These are phyloP conservation scores for Drosophila algonquin DNA, from an alignment of 2,888 invertebrate species.

Conservation along the genomic window DNA sequence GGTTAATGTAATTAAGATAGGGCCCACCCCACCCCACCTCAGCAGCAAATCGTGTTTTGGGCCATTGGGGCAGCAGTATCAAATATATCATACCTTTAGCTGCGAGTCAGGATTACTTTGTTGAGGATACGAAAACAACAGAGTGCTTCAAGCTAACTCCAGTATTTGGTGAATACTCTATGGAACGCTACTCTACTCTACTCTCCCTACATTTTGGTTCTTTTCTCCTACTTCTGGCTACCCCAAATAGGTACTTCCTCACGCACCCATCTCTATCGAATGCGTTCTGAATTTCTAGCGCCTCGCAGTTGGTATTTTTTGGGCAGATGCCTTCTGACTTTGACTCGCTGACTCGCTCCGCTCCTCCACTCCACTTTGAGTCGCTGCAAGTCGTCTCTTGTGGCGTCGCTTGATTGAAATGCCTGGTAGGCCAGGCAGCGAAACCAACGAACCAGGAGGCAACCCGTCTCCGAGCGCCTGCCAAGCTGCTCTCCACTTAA, in stretches of 20 bases:
- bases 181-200: no score
- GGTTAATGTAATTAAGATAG: slow-evolving; percentile 22
- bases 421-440: slow-evolving; percentile 66
- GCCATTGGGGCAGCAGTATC: not conserved
- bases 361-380: not conserved
- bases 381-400: slow-evolving; percentile 46
- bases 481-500: slow-evolving; percentile 64
- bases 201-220: no score
- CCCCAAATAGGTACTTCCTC: not conserved
- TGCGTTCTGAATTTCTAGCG: not conserved
- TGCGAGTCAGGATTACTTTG: not conserved
- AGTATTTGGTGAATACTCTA: no score
- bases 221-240: no score
- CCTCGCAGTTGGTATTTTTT: slow-evolving; percentile 49
- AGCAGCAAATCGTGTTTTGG: not conserved
- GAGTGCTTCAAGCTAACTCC: no score
- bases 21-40: not conserved
- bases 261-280: not conserved
- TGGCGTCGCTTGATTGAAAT: slow-evolving; percentile 72
- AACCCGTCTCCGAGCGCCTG: slow-evolving; percentile 7
- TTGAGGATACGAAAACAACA: no score
- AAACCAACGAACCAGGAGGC: slow-evolving; percentile 11
- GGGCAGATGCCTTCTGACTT: slow-evolving; percentile 42
- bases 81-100: not conserved
- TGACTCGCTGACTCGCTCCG: slow-evolving; percentile 12